Evolutionary conservation across 2,888 invertebrate species (phyloP), one percentile per base, ranked within the genome.

Genomic region (Brachylomia viminalis): DNA sequence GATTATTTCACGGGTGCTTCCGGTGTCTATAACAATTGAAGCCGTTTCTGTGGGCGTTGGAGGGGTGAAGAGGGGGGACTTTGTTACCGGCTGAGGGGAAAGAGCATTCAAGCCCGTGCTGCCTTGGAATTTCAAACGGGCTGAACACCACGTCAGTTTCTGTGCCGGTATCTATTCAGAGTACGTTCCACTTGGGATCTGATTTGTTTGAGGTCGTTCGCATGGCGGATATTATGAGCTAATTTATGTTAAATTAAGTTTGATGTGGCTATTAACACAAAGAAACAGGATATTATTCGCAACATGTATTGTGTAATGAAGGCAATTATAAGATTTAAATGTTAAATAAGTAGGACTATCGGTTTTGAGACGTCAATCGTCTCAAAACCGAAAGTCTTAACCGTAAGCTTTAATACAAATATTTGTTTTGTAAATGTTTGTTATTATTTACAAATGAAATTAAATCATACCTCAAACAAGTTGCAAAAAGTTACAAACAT

Each of bases 11-110:
- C 74, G 74, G 75, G 68, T 73, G 64, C 72, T 87, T 79, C 83
- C 84, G 61, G 77, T 79, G 79, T 75, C 83, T 85, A 76, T 87
- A 87, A 86, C 87, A 87, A 87, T 87, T 86, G 77, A 72, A 79
- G 72, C 85, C 78, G 68, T 79, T 84, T 77, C 78, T 72, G 65
- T 47, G 61, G 79, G 64, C 38, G 71, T 65, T 45, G 42, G 74
- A 68, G 83, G 82, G 77, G 86, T 30, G 56, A 62, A 72, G 64
- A 38, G 47, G 65, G 64, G 64, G 56, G 66, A 45, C 10, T 61
- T 42, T 27, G 56, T 42, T 45, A 64, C 68, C 58, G 65, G 70
- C 67, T 65, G 47, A 79, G 59, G 72, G 80, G 83, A 77, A 83
- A 86, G 81, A 84, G 84, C 84, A 87, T 87, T 87, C 87, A 84